A percentile compares a stretch with the other conserved stretches of the same genome.
These are phyloP conservation scores for Archivesica marissinica DNA, from an alignment of 1,140 invertebrate genomes.

Conservation along the genomic window DNA sequence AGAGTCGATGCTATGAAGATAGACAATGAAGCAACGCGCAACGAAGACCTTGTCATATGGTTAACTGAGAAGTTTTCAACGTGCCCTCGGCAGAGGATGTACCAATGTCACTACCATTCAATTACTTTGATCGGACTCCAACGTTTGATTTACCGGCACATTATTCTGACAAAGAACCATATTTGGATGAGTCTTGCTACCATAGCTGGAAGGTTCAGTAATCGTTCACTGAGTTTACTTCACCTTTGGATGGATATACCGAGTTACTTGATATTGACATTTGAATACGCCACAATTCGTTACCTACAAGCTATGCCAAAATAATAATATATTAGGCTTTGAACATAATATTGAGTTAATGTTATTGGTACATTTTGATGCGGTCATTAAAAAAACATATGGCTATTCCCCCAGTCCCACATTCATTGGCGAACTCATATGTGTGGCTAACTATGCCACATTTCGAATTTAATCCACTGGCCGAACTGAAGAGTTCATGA, in stretches of 20 bases:
- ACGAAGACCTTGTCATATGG: constrained; percentile 59
- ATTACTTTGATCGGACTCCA: constrained; percentile 58
- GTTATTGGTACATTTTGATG: not conserved
- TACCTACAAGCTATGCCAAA: not conserved
- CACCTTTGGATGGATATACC: no score
- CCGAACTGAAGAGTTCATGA: no score
- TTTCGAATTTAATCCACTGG: no score
- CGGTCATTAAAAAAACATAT: not conserved
- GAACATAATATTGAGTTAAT: not conserved
- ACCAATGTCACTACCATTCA: constrained; percentile 62
- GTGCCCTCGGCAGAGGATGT: constrained; percentile 59
- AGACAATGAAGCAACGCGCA: constrained; percentile 37
- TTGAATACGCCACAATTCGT: not conserved
- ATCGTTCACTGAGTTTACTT: not conserved
- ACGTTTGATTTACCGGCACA: constrained; percentile 53
- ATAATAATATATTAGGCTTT: not conserved
- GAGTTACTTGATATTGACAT: not conserved
- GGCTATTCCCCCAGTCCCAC: no score
- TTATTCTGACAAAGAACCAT: constrained; percentile 1
- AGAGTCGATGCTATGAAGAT: constrained; percentile 4
- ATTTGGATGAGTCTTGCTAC: not conserved
- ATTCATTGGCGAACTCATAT: no score
- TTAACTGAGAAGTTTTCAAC: constrained; percentile 54
- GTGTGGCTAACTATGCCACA: no score
- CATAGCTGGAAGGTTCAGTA: not conserved